Conservation (phyloP, 2,888 invertebrate species). For the Ryuthela nishihirai region DNA sequence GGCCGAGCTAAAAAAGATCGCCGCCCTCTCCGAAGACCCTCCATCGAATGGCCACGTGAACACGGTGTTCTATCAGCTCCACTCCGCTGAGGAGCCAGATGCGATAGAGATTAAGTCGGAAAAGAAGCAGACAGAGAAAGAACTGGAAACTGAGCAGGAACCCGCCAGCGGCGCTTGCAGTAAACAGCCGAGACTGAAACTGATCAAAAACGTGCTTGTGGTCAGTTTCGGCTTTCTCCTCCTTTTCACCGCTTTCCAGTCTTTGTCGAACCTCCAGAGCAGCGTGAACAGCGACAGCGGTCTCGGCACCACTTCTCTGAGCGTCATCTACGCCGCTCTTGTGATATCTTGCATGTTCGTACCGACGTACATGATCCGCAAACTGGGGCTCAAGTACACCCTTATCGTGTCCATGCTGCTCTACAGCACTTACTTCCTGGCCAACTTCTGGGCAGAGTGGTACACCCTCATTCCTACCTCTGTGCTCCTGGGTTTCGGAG, state of each 20-base stretch:
- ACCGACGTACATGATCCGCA: constrained; percentile 56
- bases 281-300: constrained; percentile 58
- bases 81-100: not conserved
- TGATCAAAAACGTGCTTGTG: constrained; percentile 31
- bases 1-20: too few relatives aligned
- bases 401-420: constrained; percentile 20
- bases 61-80: not conserved
- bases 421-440: constrained; percentile 20
- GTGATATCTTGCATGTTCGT: constrained; percentile 94
- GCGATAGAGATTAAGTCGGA: not conserved
- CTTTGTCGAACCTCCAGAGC: constrained; percentile 11
- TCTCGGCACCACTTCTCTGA: constrained; percentile 81
- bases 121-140: not conserved
- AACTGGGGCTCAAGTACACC: constrained; percentile 19
- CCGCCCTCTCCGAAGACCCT: too few relatives aligned
- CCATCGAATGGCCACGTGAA: too few relatives aligned
- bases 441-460: constrained; percentile 18
- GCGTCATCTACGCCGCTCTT: constrained; percentile 73
- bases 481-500: constrained; percentile 15
- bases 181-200: not conserved
- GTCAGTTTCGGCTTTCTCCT: constrained; percentile 30
- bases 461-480: constrained; percentile 13
- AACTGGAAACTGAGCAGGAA: not conserved
- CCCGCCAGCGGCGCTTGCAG: too few relatives aligned
- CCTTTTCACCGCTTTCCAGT: constrained; percentile 31